Evolutionary conservation across 1,140 invertebrate species (phyloP).

Genomic region (Sitobion miscanthi): DNA sequence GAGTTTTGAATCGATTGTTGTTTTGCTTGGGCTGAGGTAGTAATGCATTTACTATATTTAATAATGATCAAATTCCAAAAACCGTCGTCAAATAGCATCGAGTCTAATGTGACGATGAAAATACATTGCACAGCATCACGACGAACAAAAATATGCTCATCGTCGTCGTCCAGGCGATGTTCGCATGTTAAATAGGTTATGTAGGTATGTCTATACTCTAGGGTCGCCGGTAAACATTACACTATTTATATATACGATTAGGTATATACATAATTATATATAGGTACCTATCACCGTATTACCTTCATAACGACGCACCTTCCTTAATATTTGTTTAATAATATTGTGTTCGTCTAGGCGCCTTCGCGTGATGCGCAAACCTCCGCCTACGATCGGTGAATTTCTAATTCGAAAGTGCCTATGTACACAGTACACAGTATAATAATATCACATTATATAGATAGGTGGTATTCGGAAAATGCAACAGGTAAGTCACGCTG

Average conservation of each 20-base stretch:
- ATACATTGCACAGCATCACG: neutral
- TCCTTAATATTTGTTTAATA: neutral
- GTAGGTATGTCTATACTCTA: neutral
- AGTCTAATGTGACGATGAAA: neutral
- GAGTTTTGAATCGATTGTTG: neutral
- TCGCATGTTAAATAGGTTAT: too few relatives aligned
- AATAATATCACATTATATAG: neutral
- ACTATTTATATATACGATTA: neutral
- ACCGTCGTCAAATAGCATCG: accelerated
- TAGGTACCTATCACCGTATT: too few relatives aligned
- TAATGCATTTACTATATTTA: neutral
- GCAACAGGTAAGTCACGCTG: neutral
- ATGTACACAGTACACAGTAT: neutral
- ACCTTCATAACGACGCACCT: neutral
- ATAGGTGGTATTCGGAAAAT: neutral
- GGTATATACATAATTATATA: neutral
- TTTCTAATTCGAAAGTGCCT: conserved; percentile 3
- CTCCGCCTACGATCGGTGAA: neutral
- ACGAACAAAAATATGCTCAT: neutral
- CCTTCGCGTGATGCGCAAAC: neutral
- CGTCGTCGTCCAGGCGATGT: neutral
- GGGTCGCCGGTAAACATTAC: neutral
- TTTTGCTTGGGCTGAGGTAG: neutral
- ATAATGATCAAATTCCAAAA: neutral
- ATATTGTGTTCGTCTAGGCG: neutral